Evolutionary conservation across 92 coral and sea anemone species (phyloP).

Genomic region (Montipora capitata): DNA sequence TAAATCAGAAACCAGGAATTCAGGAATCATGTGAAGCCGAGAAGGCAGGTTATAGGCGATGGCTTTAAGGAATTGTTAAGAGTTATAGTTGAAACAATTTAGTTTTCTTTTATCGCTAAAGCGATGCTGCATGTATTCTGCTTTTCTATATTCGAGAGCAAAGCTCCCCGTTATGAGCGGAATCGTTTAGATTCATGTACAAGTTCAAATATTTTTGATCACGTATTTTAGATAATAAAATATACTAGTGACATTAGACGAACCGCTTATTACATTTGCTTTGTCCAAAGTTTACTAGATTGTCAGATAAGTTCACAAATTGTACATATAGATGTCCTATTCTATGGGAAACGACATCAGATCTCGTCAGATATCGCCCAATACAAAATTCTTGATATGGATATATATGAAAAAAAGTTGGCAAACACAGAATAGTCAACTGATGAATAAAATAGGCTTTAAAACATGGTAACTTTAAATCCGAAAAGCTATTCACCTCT

Average conservation of each 20-base stretch:
- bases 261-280: conserved; percentile 24
- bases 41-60: not conserved
- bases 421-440: not conserved
- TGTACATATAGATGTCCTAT: conserved; percentile 22
- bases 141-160: not conserved
- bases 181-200: too few species aligned
- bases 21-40: not conserved
- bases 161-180: too few species aligned
- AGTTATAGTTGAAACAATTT: not conserved
- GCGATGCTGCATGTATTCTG: not conserved
- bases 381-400: too few species aligned
- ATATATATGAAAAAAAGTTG: not conserved
- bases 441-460: too few species aligned
- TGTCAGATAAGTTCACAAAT: conserved; percentile 24
- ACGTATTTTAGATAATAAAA: not conserved
- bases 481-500: not conserved
- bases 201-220: too few species aligned
- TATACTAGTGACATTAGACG: conserved; percentile 9
- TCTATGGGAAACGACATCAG: conserved; percentile 13
- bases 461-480: not conserved
- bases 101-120: not conserved
- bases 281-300: not conserved
- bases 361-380: not conserved
- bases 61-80: not conserved
- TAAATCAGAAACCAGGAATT: too few species aligned